Base-by-base conservation (phyloP, 2,888 invertebrate species). In the Drosophila tanythrix region DNA sequence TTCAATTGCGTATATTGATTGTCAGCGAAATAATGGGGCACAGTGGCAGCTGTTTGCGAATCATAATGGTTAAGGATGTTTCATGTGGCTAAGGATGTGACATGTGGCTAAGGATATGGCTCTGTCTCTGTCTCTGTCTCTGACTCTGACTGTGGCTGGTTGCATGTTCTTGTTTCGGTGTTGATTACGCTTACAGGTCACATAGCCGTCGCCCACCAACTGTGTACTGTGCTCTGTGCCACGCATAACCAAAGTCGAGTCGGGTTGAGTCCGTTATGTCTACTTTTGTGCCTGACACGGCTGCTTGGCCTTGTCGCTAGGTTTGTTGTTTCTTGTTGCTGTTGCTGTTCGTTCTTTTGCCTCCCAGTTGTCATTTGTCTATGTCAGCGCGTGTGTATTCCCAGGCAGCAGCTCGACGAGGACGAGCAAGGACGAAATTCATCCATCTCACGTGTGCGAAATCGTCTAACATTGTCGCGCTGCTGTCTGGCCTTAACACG, bases 1-100 rank as follows among this genome's bases (percentile, higher is more conserved):
- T 79, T 83, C 88, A 89, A 90, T 90, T 90, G 90, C 77, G 88
- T 86, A 83, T 87, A 87, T 81, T 86, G 83, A 90, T 90, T 90
- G 89, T 76, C 79, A 79, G 83, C 82, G 31, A 77, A 85, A 87
- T 83, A 89, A 88, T 75, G 76, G 68, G 62, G 50, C 64, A 70
- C 74, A 70, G 61, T 59, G 57, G 61, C 70, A 55, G 68, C 66
- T 43, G 50, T 50, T 46, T 77, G 69, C 69, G 74, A 65, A 65
- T 69, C 55, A 64, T 63, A 63, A 70, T 74, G 76, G 48, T 65
- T 50, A 61, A 74, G 81, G 58, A 71, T 67, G 60, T 21, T 21
- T 21, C 52, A 15, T 18, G 8, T 38, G 38, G 18, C 21, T 18
- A 36, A 36, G 36, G 36, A 21, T 43, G 13, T 21, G 46, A 21